These are phyloP conservation scores for Panopea generosa DNA, from an alignment of 2,888 invertebrate species.

Conservation along the genomic window DNA sequence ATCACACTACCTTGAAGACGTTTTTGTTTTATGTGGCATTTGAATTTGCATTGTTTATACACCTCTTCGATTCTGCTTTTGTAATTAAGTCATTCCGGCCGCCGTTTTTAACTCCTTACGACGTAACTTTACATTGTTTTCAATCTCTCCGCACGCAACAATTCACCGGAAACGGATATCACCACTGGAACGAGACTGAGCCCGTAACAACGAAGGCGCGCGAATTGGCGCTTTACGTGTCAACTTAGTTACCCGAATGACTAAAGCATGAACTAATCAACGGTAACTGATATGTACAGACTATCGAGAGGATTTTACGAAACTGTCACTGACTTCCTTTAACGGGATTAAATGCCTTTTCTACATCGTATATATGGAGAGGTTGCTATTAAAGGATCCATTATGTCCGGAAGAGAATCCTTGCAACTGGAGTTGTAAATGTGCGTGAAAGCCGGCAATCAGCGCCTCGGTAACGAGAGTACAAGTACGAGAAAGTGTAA, in stretches of 20 bases:
- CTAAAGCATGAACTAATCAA: conserved; percentile 42
- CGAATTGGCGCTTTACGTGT: conserved; percentile 41
- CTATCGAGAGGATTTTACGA: conserved; percentile 46
- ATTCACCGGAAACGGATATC: conserved; percentile 45
- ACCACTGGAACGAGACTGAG: conserved; percentile 26
- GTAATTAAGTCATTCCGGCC: conserved; percentile 31
- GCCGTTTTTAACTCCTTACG: conserved; percentile 18
- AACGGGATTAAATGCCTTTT: conserved; percentile 57
- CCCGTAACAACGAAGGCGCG: conserved; percentile 32
- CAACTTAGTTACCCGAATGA: conserved; percentile 24
- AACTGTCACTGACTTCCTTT: conserved; percentile 61
- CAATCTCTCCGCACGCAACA: conserved; percentile 30
- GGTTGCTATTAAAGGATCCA: conserved; percentile 59
- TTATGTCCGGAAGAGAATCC: conserved; percentile 62
- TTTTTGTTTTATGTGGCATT: conserved; percentile 4
- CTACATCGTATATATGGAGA: conserved; percentile 33
- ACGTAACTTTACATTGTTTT: not conserved
- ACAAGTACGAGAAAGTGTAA: conserved; percentile 3
- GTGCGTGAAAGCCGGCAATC: conserved; percentile 33
- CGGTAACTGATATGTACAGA: conserved; percentile 56
- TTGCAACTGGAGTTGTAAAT: conserved; percentile 54
- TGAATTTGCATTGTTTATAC: conserved; percentile 16
- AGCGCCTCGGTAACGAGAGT: conserved; percentile 10
- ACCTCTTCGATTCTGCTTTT: conserved; percentile 19
- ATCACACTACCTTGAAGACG: too few species aligned